These are phyloP conservation scores for Oegoconia quadripuncta DNA, from an alignment of 2,888 invertebrate species.

Conservation along the genomic window DNA sequence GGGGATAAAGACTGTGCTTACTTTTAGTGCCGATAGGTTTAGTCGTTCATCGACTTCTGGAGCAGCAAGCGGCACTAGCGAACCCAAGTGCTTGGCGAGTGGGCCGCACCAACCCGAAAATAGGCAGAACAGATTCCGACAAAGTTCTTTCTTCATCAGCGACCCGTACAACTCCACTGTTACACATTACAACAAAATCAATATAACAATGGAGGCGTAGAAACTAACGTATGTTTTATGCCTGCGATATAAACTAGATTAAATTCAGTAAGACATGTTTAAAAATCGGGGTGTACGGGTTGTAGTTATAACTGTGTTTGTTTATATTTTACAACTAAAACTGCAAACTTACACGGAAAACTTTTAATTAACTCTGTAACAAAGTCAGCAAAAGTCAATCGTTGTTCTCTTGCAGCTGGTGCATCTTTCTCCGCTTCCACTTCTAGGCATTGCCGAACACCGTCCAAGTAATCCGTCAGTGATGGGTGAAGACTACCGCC, in stretches of 20 bases:
- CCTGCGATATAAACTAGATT: too few species aligned
- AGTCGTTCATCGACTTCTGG: constrained; percentile 77
- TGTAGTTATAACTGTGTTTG: too few species aligned
- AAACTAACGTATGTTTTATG: too few species aligned
- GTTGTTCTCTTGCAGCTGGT: constrained; percentile 91
- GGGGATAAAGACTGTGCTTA: too few species aligned
- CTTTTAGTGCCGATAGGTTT: constrained; percentile 81
- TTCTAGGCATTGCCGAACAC: constrained; percentile 93
- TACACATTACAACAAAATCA: not conserved
- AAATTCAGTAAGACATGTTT: too few species aligned
- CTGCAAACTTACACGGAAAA: constrained; percentile 86
- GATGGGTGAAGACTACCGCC: constrained; percentile 91
- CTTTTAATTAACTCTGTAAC: constrained; percentile 95
- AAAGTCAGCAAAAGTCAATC: constrained; percentile 96
- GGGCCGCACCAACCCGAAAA: constrained; percentile 97
- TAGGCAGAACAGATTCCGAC: constrained; percentile 92
- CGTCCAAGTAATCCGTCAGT: constrained; percentile 97
- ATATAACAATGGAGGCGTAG: too few species aligned
- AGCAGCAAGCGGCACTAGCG: constrained; percentile 54
- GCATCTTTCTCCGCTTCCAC: constrained; percentile 96
- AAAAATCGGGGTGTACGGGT: too few species aligned
- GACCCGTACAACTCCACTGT: constrained; percentile 92
- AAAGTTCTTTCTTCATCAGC: constrained; percentile 91
- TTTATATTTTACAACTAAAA: not conserved
- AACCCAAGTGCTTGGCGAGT: constrained; percentile 85